A percentile compares a stretch with the other conserved stretches of the same genome.
These are phyloP conservation scores for Hetaerina titia DNA, from an alignment of 2,888 invertebrate species.

Conservation along the genomic window DNA sequence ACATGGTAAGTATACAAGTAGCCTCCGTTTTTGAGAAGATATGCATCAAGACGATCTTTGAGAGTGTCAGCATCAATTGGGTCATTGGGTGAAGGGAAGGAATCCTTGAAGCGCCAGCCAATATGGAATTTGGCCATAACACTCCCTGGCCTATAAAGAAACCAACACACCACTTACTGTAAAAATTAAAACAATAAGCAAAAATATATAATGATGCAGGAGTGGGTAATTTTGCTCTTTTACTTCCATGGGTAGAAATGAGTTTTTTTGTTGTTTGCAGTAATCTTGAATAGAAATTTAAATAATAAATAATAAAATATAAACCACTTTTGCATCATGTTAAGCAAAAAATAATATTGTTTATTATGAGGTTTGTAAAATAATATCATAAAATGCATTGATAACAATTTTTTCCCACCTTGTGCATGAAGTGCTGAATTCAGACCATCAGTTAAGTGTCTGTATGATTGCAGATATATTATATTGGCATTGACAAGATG, in stretches of 20 bases:
- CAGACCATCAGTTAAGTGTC: no score
- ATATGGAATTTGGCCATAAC: constrained; percentile 83
- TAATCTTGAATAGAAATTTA: background rate
- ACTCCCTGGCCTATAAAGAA: constrained; percentile 82
- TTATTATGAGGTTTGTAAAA: no score
- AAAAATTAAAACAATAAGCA: background rate
- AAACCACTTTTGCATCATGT: background rate
- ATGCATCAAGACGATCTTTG: constrained; percentile 78
- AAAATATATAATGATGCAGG: background rate
- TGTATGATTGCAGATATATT: no score
- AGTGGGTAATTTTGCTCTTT: no score
- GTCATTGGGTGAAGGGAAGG: constrained; percentile 77
- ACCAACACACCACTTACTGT: constrained; percentile 67
- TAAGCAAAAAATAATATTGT: no score
- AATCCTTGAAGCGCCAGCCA: constrained; percentile 82
- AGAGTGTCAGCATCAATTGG: constrained; percentile 78
- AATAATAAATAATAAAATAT: background rate
- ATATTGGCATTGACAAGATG: no score
- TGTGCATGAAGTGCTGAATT: no score
- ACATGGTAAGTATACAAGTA: constrained; percentile 78
- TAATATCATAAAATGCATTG: no score
- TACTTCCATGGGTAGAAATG: background rate
- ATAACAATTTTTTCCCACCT: no score
- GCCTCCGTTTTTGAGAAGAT: constrained; percentile 79
- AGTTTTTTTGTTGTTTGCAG: no score